Evolutionary conservation across 1,140 invertebrate genomes (phyloP).

Genomic region (Zaprionus davidi): DNA sequence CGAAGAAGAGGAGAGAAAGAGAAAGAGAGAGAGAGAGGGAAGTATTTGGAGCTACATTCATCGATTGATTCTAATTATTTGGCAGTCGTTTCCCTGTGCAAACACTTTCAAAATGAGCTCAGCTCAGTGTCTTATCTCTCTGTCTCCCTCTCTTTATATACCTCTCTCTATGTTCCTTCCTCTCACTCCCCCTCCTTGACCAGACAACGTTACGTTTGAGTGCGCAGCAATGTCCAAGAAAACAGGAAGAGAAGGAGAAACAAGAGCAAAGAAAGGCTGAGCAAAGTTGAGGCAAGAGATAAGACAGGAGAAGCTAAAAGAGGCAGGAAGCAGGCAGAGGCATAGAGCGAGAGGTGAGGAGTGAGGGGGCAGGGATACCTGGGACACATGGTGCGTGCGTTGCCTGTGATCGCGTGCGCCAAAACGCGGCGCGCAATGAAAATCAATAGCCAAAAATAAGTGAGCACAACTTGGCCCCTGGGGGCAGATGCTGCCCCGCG

Average conservation of each 20-base stretch:
- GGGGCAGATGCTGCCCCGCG: slow-evolving; percentile 40
- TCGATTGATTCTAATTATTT: neutral
- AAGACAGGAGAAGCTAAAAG: neutral
- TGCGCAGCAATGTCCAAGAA: slow-evolving; percentile 54
- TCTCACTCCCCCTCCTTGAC: neutral
- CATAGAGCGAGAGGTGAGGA: neutral
- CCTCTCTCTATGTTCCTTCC: neutral
- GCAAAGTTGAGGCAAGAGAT: neutral
- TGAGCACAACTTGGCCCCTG: neutral
- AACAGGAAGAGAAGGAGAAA: neutral
- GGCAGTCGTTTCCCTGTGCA: neutral
- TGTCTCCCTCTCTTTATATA: neutral
- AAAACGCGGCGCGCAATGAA: slow-evolving; percentile 17
- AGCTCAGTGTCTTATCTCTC: slow-evolving; percentile 6
- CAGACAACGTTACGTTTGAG: slow-evolving; percentile 49
- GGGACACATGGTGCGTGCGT: slow-evolving; percentile 8
- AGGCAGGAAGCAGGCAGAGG: neutral
- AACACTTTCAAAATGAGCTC: neutral
- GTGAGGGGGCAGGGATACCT: neutral
- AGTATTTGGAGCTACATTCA: no score
- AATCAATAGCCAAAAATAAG: slow-evolving; percentile 48
- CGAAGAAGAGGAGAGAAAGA: neutral
- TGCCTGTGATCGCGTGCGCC: slow-evolving; percentile 42
- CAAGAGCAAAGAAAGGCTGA: neutral
- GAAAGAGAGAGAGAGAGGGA: neutral